Conservation (phyloP, 2,113 vertebrate species). For the Suncus etruscus region DNA sequence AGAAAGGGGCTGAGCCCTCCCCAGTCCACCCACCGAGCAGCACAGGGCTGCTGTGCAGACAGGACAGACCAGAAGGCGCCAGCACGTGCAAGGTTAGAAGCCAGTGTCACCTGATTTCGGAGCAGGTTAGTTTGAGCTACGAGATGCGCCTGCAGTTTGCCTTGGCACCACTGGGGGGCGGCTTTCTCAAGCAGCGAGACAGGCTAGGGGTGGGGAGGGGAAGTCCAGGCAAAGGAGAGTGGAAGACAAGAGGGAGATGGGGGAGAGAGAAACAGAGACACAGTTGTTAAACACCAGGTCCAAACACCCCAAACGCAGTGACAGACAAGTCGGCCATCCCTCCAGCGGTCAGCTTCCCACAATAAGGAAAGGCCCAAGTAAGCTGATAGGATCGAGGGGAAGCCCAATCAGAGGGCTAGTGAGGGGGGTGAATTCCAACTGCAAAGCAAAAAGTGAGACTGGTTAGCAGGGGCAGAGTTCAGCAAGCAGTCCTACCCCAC, state of each 20-base stretch:
- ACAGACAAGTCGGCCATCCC: conserved; percentile 37
- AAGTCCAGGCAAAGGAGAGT: conserved; percentile 79
- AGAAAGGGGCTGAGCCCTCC: neutral
- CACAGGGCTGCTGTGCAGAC: conserved; percentile 72
- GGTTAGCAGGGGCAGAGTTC: conserved; percentile 26
- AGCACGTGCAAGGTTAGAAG: conserved; percentile 88
- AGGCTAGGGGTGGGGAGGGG: conserved; percentile 88
- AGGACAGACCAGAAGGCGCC: conserved; percentile 77
- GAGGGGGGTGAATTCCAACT: conserved; percentile 49
- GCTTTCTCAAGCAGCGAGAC: conserved; percentile 98
- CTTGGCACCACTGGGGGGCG: conserved; percentile 99
- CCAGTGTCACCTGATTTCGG: conserved; percentile 96
- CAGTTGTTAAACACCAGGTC: conserved; percentile 72
- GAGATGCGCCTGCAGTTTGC: conserved; percentile 98
- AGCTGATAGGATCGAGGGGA: neutral
- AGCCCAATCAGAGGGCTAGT: neutral
- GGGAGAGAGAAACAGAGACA: conserved; percentile 80
- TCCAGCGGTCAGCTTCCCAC: neutral
- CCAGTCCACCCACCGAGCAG: neutral
- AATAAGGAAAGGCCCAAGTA: neutral
- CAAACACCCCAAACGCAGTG: neutral
- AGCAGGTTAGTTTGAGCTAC: conserved; percentile 99
- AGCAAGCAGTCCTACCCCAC: conserved; percentile 14
- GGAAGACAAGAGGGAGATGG: conserved; percentile 81
- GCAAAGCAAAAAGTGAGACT: conserved; percentile 58